Base-by-base conservation (phyloP, 2,888 invertebrate species). In the Liodrosophila aerea region DNA sequence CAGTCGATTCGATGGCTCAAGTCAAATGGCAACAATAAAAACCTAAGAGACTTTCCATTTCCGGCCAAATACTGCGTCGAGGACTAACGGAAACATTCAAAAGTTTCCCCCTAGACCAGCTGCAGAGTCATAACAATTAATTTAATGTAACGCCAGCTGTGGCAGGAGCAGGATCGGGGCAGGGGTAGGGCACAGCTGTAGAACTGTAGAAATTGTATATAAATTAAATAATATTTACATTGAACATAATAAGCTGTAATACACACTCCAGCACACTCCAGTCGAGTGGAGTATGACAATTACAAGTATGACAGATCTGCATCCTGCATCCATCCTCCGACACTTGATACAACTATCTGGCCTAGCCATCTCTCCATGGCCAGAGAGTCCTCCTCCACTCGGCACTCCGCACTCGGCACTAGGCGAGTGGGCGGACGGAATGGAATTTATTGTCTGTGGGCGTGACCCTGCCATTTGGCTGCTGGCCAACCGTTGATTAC, bases 1-100 rank as follows among this genome's bases (percentile, higher is more conserved):
- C n/a, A 63, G 66, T 57, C 53, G 64, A 77, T 74, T 81, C 78
- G 78, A 82, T 82, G 82, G 76, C 64, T 66, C 59, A 59, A 64
- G 59, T 70, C 58, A 67, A 78, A 75, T 67, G 80, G 78, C 77
- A 57, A 49, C 82, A 74, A 77, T 77, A 77, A 77, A 82, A 77
- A 82, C 74, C 74, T 68, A 43, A 61, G 62, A 61, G 58, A 63
- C 74, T 63, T 59, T 73, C 47, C 50, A 18, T 53, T 63, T 73
- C 74, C 69, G 37, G 33, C 39, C 50, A 56, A 45, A 68, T 64
- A 66, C 43, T 44, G 46, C 44, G 43, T 44, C 72, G 46, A 65
- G 59, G 27, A 53, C 73, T 36, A 61, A 18, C 51, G 65, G 71
- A 71, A 49, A 30, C 73, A 53, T 65, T 33, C 15, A 27, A 73